phyloP scores from a whole-genome alignment of 2,113 vertebrate species.

The Mesoclemmys tuberculata region DNA sequence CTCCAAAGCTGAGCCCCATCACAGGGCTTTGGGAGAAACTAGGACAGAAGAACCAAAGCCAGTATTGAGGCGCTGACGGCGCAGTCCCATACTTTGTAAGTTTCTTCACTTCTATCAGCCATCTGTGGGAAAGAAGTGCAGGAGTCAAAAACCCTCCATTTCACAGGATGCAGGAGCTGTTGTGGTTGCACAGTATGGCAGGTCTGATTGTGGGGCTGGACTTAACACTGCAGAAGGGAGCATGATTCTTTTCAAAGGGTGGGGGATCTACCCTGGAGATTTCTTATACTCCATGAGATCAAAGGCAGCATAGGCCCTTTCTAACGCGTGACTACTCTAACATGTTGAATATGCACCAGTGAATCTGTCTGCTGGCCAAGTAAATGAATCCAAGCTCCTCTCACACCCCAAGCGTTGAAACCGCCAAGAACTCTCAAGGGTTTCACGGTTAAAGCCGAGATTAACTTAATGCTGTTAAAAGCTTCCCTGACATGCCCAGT shows the following conservation, averaged over 20 bases:
- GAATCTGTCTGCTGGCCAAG: neutral
- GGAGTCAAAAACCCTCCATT: fast-evolving
- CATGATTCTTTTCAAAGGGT: neutral
- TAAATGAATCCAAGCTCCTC: neutral
- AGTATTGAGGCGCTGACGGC: neutral
- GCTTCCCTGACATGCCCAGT: fast-evolving
- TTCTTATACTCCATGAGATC: neutral
- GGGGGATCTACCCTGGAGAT: neutral
- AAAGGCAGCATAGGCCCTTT: neutral
- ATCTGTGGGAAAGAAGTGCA: neutral
- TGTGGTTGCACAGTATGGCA: neutral
- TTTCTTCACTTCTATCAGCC: neutral
- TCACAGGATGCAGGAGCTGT: neutral
- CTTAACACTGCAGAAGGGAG: neutral
- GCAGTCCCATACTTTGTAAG: neutral
- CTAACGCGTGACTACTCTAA: fast-evolving
- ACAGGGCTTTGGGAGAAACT: too few species aligned
- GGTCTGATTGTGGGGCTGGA: neutral
- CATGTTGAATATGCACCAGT: fast-evolving
- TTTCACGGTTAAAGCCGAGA: neutral
- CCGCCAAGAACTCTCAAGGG: neutral
- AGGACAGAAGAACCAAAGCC: neutral
- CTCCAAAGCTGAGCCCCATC: too few species aligned
- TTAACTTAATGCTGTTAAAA: neutral
- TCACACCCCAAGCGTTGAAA: neutral